A percentile compares a stretch with the other conserved stretches of the same genome.
Evolutionary conservation across 2,797 vertebrate species (phyloP).

Genomic region (Oceanodroma leucorhoa): DNA sequence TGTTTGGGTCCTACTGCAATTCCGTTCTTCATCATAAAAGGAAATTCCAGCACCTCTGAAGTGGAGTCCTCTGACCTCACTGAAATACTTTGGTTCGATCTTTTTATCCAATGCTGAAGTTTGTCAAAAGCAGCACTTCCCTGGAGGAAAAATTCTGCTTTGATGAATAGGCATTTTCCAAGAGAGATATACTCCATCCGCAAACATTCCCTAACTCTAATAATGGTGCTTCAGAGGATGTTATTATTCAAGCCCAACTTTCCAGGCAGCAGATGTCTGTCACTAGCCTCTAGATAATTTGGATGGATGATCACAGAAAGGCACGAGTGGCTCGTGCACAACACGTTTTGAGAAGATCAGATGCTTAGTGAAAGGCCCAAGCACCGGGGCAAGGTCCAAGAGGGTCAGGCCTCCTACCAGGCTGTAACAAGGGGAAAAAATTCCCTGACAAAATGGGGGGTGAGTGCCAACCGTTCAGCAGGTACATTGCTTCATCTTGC

Average conservation of each 20-base stretch:
- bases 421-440: background rate
- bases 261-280: constrained; percentile 9
- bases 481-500: background rate
- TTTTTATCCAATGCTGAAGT: background rate
- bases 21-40: background rate
- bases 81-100: background rate
- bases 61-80: background rate
- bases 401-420: background rate
- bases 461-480: rapidly evolving
- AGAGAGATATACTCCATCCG: background rate
- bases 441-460: background rate
- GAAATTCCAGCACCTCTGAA: constrained; percentile 32
- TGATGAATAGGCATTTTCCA: constrained; percentile 1
- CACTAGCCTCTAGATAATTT: background rate
- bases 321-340: background rate
- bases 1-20: background rate
- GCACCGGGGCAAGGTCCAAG: background rate
- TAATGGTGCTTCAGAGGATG: background rate
- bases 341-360: background rate
- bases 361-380: background rate
- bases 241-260: background rate
- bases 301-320: background rate
- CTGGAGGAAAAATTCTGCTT: background rate
- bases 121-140: background rate
- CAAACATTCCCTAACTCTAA: background rate